phyloP scores from a whole-genome alignment of 2,113 vertebrate species.

The Cnemophilus loriae region DNA sequence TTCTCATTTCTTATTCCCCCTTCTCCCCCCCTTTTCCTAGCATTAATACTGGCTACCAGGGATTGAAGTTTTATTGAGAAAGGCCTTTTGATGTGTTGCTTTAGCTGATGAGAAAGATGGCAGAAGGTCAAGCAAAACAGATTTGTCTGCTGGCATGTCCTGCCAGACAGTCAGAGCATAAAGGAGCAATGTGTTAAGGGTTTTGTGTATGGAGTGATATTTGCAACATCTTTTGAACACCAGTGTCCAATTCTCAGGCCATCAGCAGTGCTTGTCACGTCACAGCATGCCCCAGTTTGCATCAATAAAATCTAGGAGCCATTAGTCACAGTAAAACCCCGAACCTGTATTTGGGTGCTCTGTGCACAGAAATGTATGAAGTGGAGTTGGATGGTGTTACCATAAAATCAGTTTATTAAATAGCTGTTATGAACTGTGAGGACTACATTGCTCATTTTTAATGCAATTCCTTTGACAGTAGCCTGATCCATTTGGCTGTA shows the following conservation, averaged over 20 bases:
- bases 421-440: neutral
- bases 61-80: neutral
- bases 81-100: neutral
- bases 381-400: neutral
- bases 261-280: neutral
- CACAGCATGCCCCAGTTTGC: neutral
- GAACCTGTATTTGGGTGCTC: neutral
- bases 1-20: neutral
- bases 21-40: neutral
- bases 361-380: neutral
- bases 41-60: neutral
- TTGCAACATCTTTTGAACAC: neutral
- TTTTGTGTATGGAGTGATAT: neutral
- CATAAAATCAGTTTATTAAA: neutral
- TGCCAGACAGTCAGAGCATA: neutral
- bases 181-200: neutral
- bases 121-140: neutral
- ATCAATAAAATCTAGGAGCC: neutral
- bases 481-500: neutral
- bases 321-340: neutral
- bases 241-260: neutral
- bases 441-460: neutral
- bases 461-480: neutral
- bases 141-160: neutral
- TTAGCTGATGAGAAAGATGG: neutral